Conservation (phyloP, 2,113 vertebrate species). For the Castor canadensis region DNA sequence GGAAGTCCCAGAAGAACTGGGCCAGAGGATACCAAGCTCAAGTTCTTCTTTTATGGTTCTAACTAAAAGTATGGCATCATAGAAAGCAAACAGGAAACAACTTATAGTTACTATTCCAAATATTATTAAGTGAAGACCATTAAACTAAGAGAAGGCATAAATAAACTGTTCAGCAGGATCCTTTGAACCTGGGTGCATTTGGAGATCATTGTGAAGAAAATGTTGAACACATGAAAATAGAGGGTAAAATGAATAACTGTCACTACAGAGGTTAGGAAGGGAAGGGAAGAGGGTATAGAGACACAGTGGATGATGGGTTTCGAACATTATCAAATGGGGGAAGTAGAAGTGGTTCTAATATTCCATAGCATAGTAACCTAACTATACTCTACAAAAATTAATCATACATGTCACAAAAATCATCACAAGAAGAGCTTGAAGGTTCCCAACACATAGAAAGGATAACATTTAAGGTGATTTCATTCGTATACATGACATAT, state of each 20-base stretch:
- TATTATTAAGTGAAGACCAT: neutral
- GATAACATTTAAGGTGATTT: neutral
- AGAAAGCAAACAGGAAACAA: neutral
- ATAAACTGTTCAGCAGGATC: too few species aligned
- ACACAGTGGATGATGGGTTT: neutral
- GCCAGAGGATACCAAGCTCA: neutral
- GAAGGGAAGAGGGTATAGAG: neutral
- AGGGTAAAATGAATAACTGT: neutral
- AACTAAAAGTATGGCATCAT: neutral
- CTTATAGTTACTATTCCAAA: neutral
- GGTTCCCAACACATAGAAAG: neutral
- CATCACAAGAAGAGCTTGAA: neutral
- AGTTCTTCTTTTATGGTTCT: neutral
- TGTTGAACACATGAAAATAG: neutral
- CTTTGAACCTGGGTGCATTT: neutral
- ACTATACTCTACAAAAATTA: neutral
- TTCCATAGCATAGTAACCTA: too few species aligned
- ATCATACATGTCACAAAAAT: neutral
- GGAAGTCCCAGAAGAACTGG: accelerated
- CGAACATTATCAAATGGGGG: neutral
- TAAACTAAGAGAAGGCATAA: neutral
- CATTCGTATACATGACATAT: neutral
- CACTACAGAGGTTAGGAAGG: too few species aligned
- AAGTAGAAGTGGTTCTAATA: too few species aligned
- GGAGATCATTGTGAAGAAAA: neutral